These are phyloP conservation scores for Ptiloglossa arizonensis DNA, from an alignment of 1,140 invertebrate genomes.

Conservation along the genomic window DNA sequence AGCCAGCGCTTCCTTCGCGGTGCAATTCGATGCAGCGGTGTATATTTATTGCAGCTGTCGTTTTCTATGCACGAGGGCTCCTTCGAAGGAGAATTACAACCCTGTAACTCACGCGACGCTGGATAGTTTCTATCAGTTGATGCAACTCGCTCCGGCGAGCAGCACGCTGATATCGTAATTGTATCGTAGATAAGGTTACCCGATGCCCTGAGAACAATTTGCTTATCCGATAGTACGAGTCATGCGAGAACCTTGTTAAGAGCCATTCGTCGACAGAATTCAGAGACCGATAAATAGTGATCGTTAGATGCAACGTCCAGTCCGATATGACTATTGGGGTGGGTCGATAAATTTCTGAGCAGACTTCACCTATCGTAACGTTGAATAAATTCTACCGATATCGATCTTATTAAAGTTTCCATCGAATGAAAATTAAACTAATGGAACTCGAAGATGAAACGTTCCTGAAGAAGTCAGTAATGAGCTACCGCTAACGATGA, in stretches of 20 bases:
- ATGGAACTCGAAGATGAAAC: no score
- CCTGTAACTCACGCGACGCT: slow-evolving; percentile 50
- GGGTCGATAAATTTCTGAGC: background rate
- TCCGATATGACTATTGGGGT: background rate
- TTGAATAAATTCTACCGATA: background rate
- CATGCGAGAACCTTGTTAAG: slow-evolving; percentile 32
- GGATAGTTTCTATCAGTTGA: slow-evolving; percentile 54
- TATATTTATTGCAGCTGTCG: slow-evolving; percentile 59
- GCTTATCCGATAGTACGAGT: slow-evolving; percentile 13
- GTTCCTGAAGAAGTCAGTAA: no score
- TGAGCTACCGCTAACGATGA: no score
- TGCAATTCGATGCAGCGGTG: slow-evolving; percentile 51
- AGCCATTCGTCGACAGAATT: slow-evolving; percentile 21
- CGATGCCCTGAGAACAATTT: slow-evolving; percentile 37
- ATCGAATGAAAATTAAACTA: no score
- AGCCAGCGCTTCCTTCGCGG: slow-evolving; percentile 32
- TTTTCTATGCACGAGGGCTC: slow-evolving; percentile 48
- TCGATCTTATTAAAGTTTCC: background rate
- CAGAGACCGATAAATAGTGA: slow-evolving; percentile 16
- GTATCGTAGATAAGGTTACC: slow-evolving; percentile 51
- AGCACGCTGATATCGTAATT: slow-evolving; percentile 51
- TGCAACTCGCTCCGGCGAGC: background rate
- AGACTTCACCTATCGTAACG: background rate
- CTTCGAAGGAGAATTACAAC: slow-evolving; percentile 52
- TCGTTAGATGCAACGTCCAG: background rate